Conservation (phyloP, 2,888 invertebrate species). For the Chaitophorus viminalis region DNA sequence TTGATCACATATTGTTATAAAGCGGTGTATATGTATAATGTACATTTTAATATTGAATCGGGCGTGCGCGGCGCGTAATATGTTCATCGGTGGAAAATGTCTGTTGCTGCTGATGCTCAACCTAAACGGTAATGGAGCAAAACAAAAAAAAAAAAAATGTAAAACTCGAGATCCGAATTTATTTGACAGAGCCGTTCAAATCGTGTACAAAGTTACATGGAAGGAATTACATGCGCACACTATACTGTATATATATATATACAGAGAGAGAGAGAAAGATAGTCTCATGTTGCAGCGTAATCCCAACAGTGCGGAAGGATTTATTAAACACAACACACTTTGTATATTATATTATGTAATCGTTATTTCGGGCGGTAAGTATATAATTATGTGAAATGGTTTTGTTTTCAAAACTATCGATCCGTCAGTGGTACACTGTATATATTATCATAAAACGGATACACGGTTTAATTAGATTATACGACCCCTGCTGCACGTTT, state of each 20-base stretch:
- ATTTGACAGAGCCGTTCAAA: constrained; percentile 17
- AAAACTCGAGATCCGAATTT: background rate
- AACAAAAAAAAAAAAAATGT: constrained; percentile 16
- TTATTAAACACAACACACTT: background rate
- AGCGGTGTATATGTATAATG: background rate
- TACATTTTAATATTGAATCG: background rate
- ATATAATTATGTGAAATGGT: background rate
- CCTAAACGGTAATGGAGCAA: constrained; percentile 31
- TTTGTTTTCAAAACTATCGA: background rate
- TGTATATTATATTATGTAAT: background rate
- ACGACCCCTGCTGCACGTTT: background rate
- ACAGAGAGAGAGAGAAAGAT: background rate
- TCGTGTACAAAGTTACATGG: background rate
- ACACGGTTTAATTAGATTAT: background rate
- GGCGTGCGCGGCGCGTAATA: background rate
- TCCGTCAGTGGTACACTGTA: background rate
- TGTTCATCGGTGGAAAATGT: background rate
- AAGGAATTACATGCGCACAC: background rate
- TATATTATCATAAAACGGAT: background rate
- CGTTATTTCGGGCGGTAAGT: too few relatives aligned
- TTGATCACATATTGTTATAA: too few relatives aligned
- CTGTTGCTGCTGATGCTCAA: background rate
- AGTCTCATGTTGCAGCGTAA: background rate
- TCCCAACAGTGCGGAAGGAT: background rate
- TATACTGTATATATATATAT: background rate